Evolutionary conservation across 2,113 vertebrate species (phyloP).

Genomic region (Urocitellus parryii): DNA sequence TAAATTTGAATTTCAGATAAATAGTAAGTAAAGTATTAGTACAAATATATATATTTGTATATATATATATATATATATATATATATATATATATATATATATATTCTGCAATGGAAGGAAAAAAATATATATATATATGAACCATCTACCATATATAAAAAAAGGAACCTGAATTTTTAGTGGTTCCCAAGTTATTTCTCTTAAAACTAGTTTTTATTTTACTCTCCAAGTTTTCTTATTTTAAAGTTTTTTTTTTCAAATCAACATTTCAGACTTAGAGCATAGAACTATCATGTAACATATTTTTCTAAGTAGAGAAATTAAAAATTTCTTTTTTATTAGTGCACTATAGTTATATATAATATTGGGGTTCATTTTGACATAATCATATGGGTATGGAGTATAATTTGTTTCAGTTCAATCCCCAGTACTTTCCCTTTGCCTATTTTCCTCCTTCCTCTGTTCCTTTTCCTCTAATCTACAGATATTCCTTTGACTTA

Average conservation of each 20-base stretch:
- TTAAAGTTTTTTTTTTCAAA: constrained; percentile 25
- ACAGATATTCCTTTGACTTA: too few species aligned
- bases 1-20: constrained; percentile 44
- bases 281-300: neutral
- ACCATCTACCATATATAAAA: neutral
- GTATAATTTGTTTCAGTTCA: too few species aligned
- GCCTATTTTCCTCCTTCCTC: too few species aligned
- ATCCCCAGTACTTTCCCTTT: too few species aligned
- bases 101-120: too few species aligned
- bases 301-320: neutral
- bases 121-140: neutral
- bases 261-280: constrained; percentile 25
- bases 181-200: neutral
- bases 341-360: too few species aligned
- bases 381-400: too few species aligned
- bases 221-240: neutral
- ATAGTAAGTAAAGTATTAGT: neutral
- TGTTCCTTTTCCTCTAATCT: too few species aligned
- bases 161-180: neutral
- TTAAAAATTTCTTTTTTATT: neutral
- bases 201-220: neutral
- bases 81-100: too few species aligned
- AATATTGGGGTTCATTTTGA: too few species aligned
- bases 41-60: too few species aligned
- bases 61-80: too few species aligned